Evolutionary conservation across 2,797 vertebrate species (phyloP), one percentile per base, ranked within the genome.

Genomic region (Notoglanidium macrostoma): DNA sequence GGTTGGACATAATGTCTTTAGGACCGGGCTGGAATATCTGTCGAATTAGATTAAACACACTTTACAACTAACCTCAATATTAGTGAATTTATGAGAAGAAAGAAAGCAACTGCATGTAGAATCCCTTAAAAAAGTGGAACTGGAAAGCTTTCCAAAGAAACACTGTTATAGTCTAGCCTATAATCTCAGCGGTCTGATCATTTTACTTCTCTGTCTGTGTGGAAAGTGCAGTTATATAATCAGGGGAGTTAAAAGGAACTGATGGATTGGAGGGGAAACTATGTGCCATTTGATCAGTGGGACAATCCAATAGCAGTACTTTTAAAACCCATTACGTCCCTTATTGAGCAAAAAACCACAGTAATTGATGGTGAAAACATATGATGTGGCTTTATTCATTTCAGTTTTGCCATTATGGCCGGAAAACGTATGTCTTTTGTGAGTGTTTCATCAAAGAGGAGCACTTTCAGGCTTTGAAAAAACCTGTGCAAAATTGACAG

Each of bases 171-270:
- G 72, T 74, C 72, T 59, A 35, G 74, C 67, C 77, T 87, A 82
- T 70, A 89, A 73, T 81, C 32, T 72, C 76, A 70, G 81, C 8
- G 72, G 63, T 8, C 67, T 85, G 87, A 61, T 67, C 84, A 35
- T 86, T 72, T 88, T 88, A 65, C 76, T 46, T 79, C 40, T 74
- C 80, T 73, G 83, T 74, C 76, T 83, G 55, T 54, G 57, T 88
- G 77, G 84, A 89, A 88, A 86, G 46, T 74, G 54, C 14, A 55
- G 57, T 89, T 89, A 84, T 83, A 85, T 90, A 91, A 87, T 32
- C 57, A 61, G 65, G 61, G 72, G 63, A 83, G 61, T 79, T 81
- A 29, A 88, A 49, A 26, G 49, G 67, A 83, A 51, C 29, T 67
- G 82, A 87, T 35, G 61, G 63, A 89, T 82, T 84, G 79, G n/a